Evolutionary conservation across 2,888 invertebrate species (phyloP), one percentile per base, ranked within the genome.

Genomic region (Matsumyia berberina): DNA sequence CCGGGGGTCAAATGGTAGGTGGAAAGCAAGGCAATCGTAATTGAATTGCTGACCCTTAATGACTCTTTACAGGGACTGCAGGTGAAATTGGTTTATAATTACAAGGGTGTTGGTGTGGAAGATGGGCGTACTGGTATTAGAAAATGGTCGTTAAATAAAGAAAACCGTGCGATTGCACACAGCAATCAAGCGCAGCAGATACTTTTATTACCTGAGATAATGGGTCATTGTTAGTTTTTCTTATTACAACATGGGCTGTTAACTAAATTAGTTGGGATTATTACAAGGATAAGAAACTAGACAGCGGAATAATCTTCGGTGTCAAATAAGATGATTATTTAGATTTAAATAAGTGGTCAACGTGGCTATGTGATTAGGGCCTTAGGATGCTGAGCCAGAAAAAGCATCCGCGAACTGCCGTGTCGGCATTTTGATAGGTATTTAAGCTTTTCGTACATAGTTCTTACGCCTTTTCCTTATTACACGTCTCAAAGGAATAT

Each of bases 41-140:
- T 78, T 78, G 72, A 83, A 83, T 73, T 62, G 78, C 53, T 67
- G 66, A 78, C 67, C 82, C 72, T 42, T 78, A 73, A 72, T 72
- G 72, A 62, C 55, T 78, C 73, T 73, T 55, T 29, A 67, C 29
- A 29, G 42, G 37, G 42, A 72, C 70, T 35, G 64, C 51, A 44
- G 35, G 39, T 35, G 35, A 15, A 82, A 82, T 77, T 70, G 70
- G 66, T 44, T 58, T 53, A 44, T 58, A 77, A 72, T 77, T 77
- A 72, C 53, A 72, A 37, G 55, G 76, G 69, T 69, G 67, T 8
- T 29, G 12, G 53, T 66, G 74, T 12, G n/a, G 29, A 79, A 58
- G 51, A 24, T 51, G 42, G 73, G 12, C 24, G 33, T 37, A 12
- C 24, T 42, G 42, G n/a, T 53, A 33, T 35, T 51, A 55, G 29